Conservation (phyloP, 2,113 vertebrate genomes). For the Amphilophus citrinellus region DNA sequence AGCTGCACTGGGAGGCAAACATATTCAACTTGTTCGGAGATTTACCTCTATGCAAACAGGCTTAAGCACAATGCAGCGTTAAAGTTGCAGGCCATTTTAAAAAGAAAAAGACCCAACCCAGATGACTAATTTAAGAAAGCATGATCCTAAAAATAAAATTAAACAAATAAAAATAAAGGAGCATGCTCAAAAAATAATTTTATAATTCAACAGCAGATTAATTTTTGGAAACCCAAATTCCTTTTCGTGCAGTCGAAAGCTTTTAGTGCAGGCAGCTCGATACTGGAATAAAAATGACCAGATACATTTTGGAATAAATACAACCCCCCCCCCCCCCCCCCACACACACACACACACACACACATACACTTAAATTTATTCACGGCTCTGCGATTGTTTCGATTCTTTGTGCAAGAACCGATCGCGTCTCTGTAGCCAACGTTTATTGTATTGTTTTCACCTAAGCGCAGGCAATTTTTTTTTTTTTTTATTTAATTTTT, state of each 20-base stretch:
- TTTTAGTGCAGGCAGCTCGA: not conserved
- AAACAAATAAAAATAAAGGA: not conserved
- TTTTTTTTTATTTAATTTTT: constrained; percentile 31
- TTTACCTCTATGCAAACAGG: constrained; percentile 13
- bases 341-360: too few relatives aligned
- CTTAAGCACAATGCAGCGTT: not conserved
- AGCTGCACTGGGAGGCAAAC: not conserved
- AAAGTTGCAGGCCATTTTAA: constrained; percentile 35
- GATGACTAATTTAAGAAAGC: not conserved
- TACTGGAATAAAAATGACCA: constrained; percentile 36
- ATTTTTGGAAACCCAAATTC: not conserved
- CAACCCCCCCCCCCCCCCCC: not conserved
- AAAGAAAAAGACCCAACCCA: not conserved
- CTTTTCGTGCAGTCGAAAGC: not conserved
- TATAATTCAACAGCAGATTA: not conserved
- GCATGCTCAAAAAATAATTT: not conserved
- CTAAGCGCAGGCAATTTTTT: not conserved
- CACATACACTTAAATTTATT: constrained; percentile 33
- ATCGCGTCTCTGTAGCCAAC: constrained; percentile 13
- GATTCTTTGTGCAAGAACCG: constrained; percentile 25
- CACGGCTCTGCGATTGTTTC: constrained; percentile 35
- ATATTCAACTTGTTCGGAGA: constrained; percentile 8
- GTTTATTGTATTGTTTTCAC: constrained; percentile 28
- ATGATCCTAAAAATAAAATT: not conserved
- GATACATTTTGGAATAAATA: constrained; percentile 32